Base-by-base conservation (phyloP, 2,113 vertebrate species). In the Dromiciops gliroides region DNA sequence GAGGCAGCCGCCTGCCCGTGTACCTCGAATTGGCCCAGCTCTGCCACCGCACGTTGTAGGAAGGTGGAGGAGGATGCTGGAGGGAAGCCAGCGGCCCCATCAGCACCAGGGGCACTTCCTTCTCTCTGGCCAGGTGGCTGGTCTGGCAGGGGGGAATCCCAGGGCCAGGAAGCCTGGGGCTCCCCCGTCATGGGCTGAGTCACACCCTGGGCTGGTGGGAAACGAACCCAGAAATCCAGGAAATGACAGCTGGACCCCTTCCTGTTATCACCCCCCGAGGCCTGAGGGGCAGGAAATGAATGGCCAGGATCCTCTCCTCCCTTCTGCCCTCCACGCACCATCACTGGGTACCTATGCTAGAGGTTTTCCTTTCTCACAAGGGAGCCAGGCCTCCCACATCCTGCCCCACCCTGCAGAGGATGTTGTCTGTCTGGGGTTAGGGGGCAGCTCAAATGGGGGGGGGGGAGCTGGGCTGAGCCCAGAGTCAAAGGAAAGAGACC, bases 211-310 rank as follows among this genome's bases (percentile, higher is more conserved):
- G 96, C 98, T 98, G 97, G 97, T 97, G 98, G 96, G 98, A 98
- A 98, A 98, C 93, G 94, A 98, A 93, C 95, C 95, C 89, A 96
- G 94, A 95, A 95, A 94, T 97, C 97, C 97, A 94, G 98, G 97
- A 98, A 98, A 97, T 97, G 97, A 98, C 97, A 98, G 94, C 67
- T 94, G 95, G 97, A 98, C 96, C 97, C 97, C 97, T 98, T 98
- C 98, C 98, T 98, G 98, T 98, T 98, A 98, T 98, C 98, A 98
- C 92, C 44, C 47, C 91, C 26, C 2, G 52, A 60, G 56, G 44
- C 44, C 51, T 24, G 31, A 3, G 47, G 44, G 24, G 44, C 24
- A 44, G 37, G 37, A 44, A 51, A 83, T 19, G 67, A 22, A 83
- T 22, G 67, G 16, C 16, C 37, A 12, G 3, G 67, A 16, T 83